A percentile compares a stretch with the other conserved stretches of the same genome.
phyloP scores from a whole-genome alignment of 2,888 invertebrate genomes.

The Zhuqinia jingwanae region DNA sequence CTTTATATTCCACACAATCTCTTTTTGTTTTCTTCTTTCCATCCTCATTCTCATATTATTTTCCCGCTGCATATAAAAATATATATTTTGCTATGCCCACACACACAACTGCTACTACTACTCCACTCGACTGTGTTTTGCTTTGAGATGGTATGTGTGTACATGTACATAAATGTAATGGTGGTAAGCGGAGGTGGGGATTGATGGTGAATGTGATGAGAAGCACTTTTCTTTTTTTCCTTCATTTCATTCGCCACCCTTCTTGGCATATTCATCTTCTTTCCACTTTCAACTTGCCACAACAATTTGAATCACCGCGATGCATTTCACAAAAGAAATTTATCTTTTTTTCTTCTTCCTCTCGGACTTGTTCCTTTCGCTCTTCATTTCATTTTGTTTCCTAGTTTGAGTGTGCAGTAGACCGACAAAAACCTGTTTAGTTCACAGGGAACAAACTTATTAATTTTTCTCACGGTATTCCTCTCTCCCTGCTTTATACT shows the following conservation, averaged over 20 bases:
- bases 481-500: not conserved
- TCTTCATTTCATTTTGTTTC: not conserved
- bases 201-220: constrained; percentile 1
- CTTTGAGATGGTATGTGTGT: constrained; percentile 12
- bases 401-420: not conserved
- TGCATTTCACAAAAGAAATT: constrained; percentile 38
- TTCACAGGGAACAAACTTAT: not conserved
- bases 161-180: too few species aligned
- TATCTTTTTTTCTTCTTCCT: too few species aligned
- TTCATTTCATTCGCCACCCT: constrained; percentile 18
- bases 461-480: not conserved
- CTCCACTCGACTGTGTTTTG: too few species aligned
- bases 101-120: not conserved
- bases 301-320: constrained; percentile 46
- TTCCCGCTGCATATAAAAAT: constrained; percentile 36
- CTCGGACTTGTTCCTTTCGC: constrained; percentile 7
- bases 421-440: constrained; percentile 1
- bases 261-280: constrained; percentile 40
- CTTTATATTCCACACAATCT: not conserved
- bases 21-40: constrained; percentile 12
- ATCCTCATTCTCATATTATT: constrained; percentile 8
- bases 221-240: constrained; percentile 10
- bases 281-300: constrained; percentile 15
- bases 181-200: too few species aligned
- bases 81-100: too few species aligned